Evolutionary conservation across 1,140 invertebrate species (phyloP), one percentile per base, ranked within the genome.

Genomic region (Bradynema listronoti): DNA sequence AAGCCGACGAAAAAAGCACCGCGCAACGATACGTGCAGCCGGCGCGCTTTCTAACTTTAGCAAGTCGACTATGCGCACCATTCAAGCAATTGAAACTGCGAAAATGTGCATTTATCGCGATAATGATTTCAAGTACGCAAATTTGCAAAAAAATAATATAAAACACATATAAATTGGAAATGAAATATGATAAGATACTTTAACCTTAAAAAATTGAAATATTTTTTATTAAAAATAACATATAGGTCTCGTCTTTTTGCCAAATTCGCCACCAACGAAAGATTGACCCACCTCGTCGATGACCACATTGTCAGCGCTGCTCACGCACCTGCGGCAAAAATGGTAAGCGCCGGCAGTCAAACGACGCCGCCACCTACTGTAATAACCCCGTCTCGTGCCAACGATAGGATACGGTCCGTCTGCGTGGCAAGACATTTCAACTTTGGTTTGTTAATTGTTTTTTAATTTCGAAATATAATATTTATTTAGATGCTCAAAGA

Each of bases 61-160:
- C 43, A 11, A 24, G 22, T 39, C 55, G 6, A 69, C 67, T 24
- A 46, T 69, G n/a, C 60, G 59, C 4, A 63, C 67, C 9, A 65
- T 69, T 52, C 69, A 73, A 36, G 65, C 57, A 14, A 69, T 67
- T 52, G 67, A 69, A 53, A 66, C 63, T 30, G 70, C 52, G 19
- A 73, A 69, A 59, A 39, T 72, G 22, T 39, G 61, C 39, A 72
- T 46, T 4, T 34, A 63, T 27, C 22, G 39, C 25, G 36, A 68
- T 54, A 39, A 63, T 51, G 45, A 73, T 39, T 67, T 69, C 25
- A 69, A 58, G 66, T 65, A 32, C 25, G 27, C 11, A 25, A 34
- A 24, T 32, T 45, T 61, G 14, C 19, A 32, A 51, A n/a, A 29
- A 50, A 30, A 51, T 61, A 16, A 14, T 36, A 29, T 61, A 19